Conservation (phyloP, 2,113 vertebrate genomes). For the Hypocryptadius cinnamomeus region DNA sequence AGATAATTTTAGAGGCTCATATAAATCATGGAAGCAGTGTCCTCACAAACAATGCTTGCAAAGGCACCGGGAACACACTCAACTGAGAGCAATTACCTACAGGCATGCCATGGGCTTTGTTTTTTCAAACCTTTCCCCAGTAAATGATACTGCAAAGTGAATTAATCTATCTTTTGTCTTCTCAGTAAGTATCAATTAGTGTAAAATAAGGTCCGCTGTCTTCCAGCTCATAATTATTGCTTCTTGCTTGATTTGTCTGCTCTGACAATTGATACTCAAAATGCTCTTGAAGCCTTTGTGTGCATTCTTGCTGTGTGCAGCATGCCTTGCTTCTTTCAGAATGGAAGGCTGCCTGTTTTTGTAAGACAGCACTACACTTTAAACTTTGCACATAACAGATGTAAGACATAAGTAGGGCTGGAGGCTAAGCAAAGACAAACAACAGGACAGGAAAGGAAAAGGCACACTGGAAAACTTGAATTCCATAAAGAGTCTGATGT, state of each 20-base stretch:
- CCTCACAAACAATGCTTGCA: not conserved
- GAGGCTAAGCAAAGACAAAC: not conserved
- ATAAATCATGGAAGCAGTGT: not conserved
- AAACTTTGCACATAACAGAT: not conserved
- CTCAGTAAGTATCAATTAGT: conserved; percentile 21
- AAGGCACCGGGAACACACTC: not conserved
- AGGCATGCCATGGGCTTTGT: not conserved
- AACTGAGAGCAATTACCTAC: not conserved
- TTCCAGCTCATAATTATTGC: not conserved
- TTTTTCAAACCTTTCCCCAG: not conserved
- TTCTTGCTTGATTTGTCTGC: not conserved
- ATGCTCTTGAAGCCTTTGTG: not conserved
- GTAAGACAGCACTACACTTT: not conserved
- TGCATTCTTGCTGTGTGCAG: not conserved
- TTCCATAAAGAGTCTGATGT: not conserved
- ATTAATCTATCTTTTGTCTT: conserved; percentile 12
- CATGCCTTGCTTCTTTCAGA: not conserved
- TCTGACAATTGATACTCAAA: not conserved
- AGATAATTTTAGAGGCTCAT: conserved; percentile 8
- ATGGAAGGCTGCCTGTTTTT: not conserved
- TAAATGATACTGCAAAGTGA: not conserved
- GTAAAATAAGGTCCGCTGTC: not conserved
- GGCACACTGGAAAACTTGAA: not conserved
- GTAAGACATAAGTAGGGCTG: not conserved
- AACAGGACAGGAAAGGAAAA: not conserved